A percentile compares a stretch with the other conserved stretches of the same genome.
Evolutionary conservation across 2,113 vertebrate species (phyloP).

Genomic region (Myiagra hebetior): DNA sequence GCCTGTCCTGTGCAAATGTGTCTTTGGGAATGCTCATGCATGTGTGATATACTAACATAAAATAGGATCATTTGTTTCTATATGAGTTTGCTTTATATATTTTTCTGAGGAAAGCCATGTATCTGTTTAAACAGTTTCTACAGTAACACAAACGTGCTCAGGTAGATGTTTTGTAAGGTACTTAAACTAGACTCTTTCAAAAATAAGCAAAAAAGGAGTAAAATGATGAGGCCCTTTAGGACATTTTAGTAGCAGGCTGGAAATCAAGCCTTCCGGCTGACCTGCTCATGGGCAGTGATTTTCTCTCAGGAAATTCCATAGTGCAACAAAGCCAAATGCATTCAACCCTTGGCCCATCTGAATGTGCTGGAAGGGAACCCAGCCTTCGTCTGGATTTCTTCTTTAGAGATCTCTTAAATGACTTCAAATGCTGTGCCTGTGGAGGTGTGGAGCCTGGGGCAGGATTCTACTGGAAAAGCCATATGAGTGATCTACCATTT

Average conservation of each 20-base stretch:
- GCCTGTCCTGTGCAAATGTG: neutral
- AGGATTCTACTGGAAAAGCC: neutral
- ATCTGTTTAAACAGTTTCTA: neutral
- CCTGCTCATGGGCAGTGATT: neutral
- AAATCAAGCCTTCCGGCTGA: neutral
- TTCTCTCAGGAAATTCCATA: neutral
- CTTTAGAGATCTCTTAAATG: neutral
- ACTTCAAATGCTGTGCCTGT: neutral
- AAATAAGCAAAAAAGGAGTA: neutral
- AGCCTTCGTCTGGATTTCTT: neutral
- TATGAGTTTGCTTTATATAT: neutral
- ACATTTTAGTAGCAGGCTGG: neutral
- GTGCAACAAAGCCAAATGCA: neutral
- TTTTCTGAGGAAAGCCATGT: neutral
- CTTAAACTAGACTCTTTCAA: neutral
- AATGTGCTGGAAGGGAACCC: neutral
- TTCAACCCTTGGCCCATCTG: neutral
- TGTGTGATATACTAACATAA: neutral
- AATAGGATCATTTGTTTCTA: neutral
- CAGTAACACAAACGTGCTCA: neutral
- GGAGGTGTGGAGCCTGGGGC: neutral
- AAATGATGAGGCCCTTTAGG: neutral
- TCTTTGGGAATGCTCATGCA: neutral
- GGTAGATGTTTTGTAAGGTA: neutral
- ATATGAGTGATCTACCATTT: neutral